These are phyloP conservation scores for Atta colombica DNA, from an alignment of 1,140 invertebrate species.

Conservation along the genomic window DNA sequence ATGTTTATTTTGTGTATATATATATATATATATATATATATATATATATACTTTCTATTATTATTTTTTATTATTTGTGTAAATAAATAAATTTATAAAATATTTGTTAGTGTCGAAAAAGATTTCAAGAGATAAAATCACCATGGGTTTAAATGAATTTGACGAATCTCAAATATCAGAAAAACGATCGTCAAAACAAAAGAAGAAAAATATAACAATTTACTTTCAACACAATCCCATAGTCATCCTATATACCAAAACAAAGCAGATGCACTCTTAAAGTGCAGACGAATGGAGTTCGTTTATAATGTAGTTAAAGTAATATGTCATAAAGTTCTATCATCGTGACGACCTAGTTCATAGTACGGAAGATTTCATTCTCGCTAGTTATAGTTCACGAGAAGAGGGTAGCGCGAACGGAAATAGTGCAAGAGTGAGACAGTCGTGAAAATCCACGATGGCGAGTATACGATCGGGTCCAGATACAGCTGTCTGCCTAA, in stretches of 20 bases:
- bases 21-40: no score
- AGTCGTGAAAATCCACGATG: constrained; percentile 37
- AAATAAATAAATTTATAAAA: no score
- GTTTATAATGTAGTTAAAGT: constrained; percentile 29
- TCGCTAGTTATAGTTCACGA: neutral
- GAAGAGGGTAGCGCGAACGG: neutral
- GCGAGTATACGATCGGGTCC: constrained; percentile 67
- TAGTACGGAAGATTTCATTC: constrained; percentile 3
- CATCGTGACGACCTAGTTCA: neutral
- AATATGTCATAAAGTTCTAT: constrained; percentile 42
- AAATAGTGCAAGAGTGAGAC: constrained; percentile 14
- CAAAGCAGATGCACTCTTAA: neutral
- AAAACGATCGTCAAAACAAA: no score
- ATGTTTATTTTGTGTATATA: no score
- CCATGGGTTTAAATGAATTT: no score
- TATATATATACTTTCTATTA: no score
- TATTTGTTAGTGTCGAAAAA: no score
- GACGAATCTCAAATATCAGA: no score
- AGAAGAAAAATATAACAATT: no score
- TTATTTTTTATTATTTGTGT: no score
- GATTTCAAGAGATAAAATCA: no score
- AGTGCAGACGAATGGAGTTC: neutral
- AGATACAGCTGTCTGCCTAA: constrained; percentile 72
- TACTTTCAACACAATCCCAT: no score
- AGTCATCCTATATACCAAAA: neutral